phyloP scores from a whole-genome alignment of 64 coral and sea anemone genomes.

The Stylophora pistillata region DNA sequence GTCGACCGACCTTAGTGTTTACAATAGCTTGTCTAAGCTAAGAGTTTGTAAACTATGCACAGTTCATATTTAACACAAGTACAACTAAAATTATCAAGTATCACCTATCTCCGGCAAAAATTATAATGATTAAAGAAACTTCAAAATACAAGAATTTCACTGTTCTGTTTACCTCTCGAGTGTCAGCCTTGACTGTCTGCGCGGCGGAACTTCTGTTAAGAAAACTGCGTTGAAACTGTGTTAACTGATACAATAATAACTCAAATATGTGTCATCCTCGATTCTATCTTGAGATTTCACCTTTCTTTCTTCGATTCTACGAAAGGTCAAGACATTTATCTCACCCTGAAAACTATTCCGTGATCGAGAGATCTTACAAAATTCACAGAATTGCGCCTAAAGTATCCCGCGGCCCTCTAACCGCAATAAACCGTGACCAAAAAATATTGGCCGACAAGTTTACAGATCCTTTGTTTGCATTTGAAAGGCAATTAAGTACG shows the following conservation, averaged over 20 bases:
- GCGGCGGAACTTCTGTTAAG: not conserved
- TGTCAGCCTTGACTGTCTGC: not conserved
- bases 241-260: not conserved
- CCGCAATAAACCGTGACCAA: slow-evolving; percentile 13
- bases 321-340: not conserved
- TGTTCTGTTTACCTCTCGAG: not conserved
- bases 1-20: not conserved
- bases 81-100: not conserved
- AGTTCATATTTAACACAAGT: not conserved
- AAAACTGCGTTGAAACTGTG: not conserved
- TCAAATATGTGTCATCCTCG: too few relatives aligned
- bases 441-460: not conserved
- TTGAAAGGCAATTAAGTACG: slow-evolving; percentile 34
- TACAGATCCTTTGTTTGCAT: slow-evolving; percentile 25
- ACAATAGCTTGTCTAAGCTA: not conserved
- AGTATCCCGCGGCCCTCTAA: not conserved
- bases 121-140: not conserved
- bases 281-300: not conserved
- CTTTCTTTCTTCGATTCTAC: not conserved
- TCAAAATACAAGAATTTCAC: not conserved
- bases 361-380: not conserved
- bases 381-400: slow-evolving; percentile 9
- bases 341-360: not conserved
- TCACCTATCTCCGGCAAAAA: too few relatives aligned
- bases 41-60: slow-evolving; percentile 15